These are phyloP conservation scores for Gymnoscopelus braueri DNA, from an alignment of 2,797 vertebrate genomes.

Conservation along the genomic window DNA sequence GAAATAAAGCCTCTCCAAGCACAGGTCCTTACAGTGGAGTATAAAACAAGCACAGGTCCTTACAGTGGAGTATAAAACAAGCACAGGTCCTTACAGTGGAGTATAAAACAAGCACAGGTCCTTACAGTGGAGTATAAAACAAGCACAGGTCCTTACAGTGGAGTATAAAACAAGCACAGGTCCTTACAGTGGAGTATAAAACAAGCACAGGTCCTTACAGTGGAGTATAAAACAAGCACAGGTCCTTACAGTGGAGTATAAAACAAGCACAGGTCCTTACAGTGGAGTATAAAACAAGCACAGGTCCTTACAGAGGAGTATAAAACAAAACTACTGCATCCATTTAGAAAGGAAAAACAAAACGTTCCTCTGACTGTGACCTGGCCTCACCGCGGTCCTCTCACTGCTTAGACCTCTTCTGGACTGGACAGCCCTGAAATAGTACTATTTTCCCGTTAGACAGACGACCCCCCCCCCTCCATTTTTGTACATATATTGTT, in stretches of 20 bases:
- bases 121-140: background rate
- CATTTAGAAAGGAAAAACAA: background rate
- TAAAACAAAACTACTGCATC: constrained; percentile 2
- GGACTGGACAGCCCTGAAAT: too few species aligned
- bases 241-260: background rate
- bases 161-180: background rate
- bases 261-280: background rate
- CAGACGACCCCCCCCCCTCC: too few species aligned
- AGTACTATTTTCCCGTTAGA: too few species aligned
- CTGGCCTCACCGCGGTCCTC: too few species aligned
- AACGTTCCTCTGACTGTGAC: too few species aligned
- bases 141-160: background rate
- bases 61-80: background rate
- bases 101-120: background rate
- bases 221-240: background rate
- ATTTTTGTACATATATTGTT: too few species aligned
- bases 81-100: background rate
- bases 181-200: background rate
- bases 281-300: constrained; percentile 1
- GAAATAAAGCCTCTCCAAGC: constrained; percentile 22
- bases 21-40: too few species aligned
- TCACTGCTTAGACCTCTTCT: too few species aligned
- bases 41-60: too few species aligned
- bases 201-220: background rate
- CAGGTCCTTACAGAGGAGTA: background rate